Base-by-base conservation (phyloP, 2,888 invertebrate species). In the Drosophila putrida region DNA sequence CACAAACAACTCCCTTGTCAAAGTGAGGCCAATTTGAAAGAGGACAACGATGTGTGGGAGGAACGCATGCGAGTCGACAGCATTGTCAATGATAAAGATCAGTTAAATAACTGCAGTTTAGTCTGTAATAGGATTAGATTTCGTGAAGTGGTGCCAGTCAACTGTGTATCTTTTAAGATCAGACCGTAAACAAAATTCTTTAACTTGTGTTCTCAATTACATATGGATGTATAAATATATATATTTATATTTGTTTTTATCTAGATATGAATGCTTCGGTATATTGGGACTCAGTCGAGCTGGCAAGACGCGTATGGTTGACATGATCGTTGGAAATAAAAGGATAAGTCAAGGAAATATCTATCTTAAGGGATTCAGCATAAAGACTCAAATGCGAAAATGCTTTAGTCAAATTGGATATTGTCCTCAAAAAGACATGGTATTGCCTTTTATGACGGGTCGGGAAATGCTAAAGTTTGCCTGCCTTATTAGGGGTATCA, bases 291-390 rank as follows among this genome's bases (percentile, higher is more conserved):
- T 96, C 0, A 97, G 97, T 90, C 97, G 97, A 1, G 96, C 97
- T 0, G 97, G 97, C 0, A 97, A 97, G 91, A 96, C 96, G 0
- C 95, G 95, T 2, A 97, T 97, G 0, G 97, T 98, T 91, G 95
- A 96, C 92, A 96, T 97, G 96, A 92, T 97, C 73, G 96, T 97
- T 62, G 97, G 97, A 0, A 96, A 96, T 86, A 95, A 95, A 78
- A 90, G 91, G 4, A 94, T 96, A 9, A 94, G 95, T 0, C 93
- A 93, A 38, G 97, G 97, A 0, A 94, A 95, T 64, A 96, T 95
- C 2, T 95, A 93, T 91, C 93, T 97, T 11, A 93, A 94, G 69
- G 94, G 94, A 1, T 78, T 92, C 50, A 93, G 93, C 1, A 91
- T 94, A 1, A 93, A 93, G 75, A 92, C 66, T 0, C 80, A 94